Conservation (phyloP, 2,797 vertebrate species). For the Aphelocoma californica region DNA sequence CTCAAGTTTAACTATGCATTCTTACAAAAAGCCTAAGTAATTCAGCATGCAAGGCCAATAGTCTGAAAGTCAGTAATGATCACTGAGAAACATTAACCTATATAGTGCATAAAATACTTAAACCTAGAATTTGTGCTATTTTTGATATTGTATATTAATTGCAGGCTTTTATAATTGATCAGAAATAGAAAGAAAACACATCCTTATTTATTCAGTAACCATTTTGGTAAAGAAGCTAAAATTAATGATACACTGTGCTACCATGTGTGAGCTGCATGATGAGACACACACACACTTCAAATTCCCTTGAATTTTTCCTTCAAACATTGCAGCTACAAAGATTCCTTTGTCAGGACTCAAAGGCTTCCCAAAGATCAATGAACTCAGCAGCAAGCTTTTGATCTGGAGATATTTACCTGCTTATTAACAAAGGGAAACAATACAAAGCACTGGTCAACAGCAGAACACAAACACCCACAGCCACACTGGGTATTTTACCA, state of each 20-base stretch:
- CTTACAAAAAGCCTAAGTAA: background rate
- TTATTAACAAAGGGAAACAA: constrained; percentile 20
- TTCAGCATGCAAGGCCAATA: background rate
- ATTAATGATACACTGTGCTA: background rate
- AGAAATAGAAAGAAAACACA: background rate
- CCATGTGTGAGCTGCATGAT: background rate
- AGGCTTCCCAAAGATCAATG: constrained; percentile 31
- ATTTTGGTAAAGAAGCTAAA: background rate
- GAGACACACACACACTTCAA: background rate
- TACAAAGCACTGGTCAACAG: background rate
- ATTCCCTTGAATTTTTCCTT: background rate
- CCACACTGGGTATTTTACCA: background rate
- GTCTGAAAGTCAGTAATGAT: background rate
- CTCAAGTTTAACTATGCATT: background rate
- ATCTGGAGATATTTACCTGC: constrained; percentile 28
- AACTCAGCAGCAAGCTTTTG: constrained; percentile 7
- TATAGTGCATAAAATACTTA: background rate
- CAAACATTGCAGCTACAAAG: background rate
- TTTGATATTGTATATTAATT: background rate
- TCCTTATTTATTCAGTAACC: background rate
- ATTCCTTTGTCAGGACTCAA: constrained; percentile 25
- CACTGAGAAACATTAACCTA: background rate
- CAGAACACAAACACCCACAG: background rate
- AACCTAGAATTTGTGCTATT: background rate
- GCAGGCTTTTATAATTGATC: background rate